Conservation (phyloP, 2,888 invertebrate genomes). For the Heteromyza rotundicornis region DNA sequence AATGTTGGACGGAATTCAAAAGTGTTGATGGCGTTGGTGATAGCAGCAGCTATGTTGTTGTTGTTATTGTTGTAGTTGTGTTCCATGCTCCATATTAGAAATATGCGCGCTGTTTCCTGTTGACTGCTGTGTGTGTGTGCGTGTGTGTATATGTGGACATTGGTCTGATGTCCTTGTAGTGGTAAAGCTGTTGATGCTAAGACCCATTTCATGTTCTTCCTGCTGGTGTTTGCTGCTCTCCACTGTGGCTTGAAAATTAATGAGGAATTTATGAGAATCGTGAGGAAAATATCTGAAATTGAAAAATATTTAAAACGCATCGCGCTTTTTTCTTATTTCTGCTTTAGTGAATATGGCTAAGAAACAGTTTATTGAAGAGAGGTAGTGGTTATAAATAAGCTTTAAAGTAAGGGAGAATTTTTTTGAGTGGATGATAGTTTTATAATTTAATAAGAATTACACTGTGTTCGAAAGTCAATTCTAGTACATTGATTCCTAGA, state of each 20-base stretch:
- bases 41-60: not conserved
- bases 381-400: too few species aligned
- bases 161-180: not conserved
- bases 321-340: conserved; percentile 10
- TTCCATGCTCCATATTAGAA: not conserved
- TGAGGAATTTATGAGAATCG: conserved; percentile 51
- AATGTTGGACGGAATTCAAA: conserved; percentile 34
- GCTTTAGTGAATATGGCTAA: too few species aligned
- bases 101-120: not conserved
- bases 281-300: conserved; percentile 47
- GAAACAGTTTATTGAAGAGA: too few species aligned
- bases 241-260: conserved; percentile 48
- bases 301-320: too few species aligned
- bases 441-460: too few species aligned
- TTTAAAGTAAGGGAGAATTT: too few species aligned
- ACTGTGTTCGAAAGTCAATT: too few species aligned
- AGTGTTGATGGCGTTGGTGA: not conserved
- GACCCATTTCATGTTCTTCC: conserved; percentile 12
- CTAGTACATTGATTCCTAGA: too few species aligned
- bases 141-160: conserved; percentile 7
- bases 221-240: not conserved
- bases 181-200: conserved; percentile 22
- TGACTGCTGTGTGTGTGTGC: not conserved
- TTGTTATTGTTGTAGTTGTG: not conserved
- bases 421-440: too few species aligned